Evolutionary conservation across 2,888 invertebrate genomes (phyloP).

Genomic region (Caenorhabditis sulstoni): DNA sequence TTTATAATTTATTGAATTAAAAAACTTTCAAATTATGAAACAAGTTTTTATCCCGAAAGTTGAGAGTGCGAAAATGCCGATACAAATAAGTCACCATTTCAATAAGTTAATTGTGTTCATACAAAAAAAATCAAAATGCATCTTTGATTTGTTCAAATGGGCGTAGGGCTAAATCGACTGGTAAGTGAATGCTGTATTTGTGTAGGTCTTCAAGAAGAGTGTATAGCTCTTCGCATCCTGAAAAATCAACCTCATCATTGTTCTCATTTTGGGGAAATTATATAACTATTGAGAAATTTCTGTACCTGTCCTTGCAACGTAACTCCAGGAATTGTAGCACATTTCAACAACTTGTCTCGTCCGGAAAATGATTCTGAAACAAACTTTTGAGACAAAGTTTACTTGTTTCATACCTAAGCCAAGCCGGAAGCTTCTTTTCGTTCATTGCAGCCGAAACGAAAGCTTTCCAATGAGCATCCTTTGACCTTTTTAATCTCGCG

Average conservation of each 20-base stretch:
- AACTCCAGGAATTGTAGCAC: constrained; percentile 88
- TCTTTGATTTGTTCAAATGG: constrained; percentile 98
- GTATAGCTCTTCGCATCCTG: constrained; percentile 95
- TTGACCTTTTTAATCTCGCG: constrained; percentile 92
- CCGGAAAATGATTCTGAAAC: constrained; percentile 89
- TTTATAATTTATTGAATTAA: too few species aligned
- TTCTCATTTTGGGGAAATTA: too few species aligned
- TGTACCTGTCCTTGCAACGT: constrained; percentile 92
- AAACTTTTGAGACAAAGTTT: not conserved
- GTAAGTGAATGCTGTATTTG: constrained; percentile 91
- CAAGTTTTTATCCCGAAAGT: too few species aligned
- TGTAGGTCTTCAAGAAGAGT: constrained; percentile 91
- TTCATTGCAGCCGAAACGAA: constrained; percentile 97
- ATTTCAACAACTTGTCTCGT: constrained; percentile 84
- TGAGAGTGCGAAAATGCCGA: too few species aligned
- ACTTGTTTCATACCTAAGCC: constrained; percentile 84
- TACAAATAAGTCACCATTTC: too few species aligned
- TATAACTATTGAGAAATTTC: too few species aligned
- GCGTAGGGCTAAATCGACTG: constrained; percentile 95
- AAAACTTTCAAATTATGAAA: too few species aligned
- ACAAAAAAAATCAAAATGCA: constrained; percentile 87
- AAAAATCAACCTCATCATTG: too few species aligned
- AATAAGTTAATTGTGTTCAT: constrained; percentile 9
- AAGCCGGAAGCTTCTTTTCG: constrained; percentile 91
- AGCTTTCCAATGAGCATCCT: constrained; percentile 97